phyloP scores from a whole-genome alignment of 2,113 vertebrate genomes.

The Aptenodytes forsteri region DNA sequence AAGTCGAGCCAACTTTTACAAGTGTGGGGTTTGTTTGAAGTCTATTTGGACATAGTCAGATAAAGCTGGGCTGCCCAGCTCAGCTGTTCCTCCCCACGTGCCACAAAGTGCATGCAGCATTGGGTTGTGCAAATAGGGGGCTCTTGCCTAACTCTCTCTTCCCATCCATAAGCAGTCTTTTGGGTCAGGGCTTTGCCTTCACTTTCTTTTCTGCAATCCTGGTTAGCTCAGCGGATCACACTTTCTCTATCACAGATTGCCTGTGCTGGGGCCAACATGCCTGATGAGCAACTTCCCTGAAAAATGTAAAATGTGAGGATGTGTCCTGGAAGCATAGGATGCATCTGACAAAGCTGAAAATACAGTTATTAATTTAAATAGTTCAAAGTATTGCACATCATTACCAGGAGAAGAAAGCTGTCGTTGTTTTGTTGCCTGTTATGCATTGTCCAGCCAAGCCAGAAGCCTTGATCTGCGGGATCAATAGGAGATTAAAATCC shows the following conservation, averaged over 20 bases:
- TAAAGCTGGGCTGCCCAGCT: neutral
- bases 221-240: neutral
- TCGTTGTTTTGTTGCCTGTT: neutral
- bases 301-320: neutral
- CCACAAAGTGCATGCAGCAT: neutral
- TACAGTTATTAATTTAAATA: neutral
- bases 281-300: neutral
- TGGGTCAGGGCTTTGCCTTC: neutral
- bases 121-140: neutral
- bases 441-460: neutral
- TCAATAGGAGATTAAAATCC: neutral
- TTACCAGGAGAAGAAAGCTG: neutral
- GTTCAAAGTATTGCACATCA: neutral
- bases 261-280: neutral
- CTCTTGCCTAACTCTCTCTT: neutral
- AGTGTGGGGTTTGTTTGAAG: neutral
- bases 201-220: neutral
- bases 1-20: neutral
- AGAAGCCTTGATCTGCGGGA: neutral
- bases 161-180: neutral
- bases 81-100: neutral
- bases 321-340: neutral
- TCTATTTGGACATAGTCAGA: neutral
- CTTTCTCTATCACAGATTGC: neutral
- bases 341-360: neutral